phyloP scores from a whole-genome alignment of 2,797 vertebrate genomes.

The Melanogrammus aeglefinus region DNA sequence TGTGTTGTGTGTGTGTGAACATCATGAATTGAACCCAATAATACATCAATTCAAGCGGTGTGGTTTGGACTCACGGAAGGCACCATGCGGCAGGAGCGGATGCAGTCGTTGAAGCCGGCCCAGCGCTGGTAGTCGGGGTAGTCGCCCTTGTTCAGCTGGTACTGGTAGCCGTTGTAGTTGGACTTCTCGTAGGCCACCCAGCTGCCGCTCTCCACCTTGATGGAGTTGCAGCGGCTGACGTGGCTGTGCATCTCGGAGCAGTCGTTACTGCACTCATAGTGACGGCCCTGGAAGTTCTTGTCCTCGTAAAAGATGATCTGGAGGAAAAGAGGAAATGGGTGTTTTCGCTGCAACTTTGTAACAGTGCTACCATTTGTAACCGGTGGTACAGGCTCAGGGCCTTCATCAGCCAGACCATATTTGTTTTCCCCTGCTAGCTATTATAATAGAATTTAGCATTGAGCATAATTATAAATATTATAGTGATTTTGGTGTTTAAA shows the following conservation, averaged over 20 bases:
- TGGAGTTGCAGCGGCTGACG: constrained; percentile 78
- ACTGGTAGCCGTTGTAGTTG: constrained; percentile 76
- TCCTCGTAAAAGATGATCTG: constrained; percentile 80
- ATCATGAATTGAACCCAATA: not conserved
- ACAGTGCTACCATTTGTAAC: no score
- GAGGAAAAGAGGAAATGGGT: constrained; percentile 5
- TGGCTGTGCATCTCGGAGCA: constrained; percentile 71
- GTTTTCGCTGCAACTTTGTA: not conserved
- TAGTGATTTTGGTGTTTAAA: no score
- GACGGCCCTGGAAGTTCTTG: constrained; percentile 76
- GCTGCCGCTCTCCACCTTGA: constrained; percentile 71
- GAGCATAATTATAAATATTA: no score
- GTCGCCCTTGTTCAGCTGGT: constrained; percentile 77
- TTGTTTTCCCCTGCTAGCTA: no score
- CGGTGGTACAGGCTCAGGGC: no score
- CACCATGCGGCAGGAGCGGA: constrained; percentile 79
- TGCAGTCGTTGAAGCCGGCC: constrained; percentile 79
- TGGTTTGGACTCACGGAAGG: constrained; percentile 71
- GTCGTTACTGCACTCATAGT: constrained; percentile 73
- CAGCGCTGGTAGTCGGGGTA: constrained; percentile 77
- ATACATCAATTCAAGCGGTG: not conserved
- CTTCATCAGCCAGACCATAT: no score
- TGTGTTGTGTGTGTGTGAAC: no score
- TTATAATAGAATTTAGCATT: no score
- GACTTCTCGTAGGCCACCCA: constrained; percentile 80